These are phyloP conservation scores for Amitus sp. DNA, from an alignment of 2,888 invertebrate species.

Conservation along the genomic window DNA sequence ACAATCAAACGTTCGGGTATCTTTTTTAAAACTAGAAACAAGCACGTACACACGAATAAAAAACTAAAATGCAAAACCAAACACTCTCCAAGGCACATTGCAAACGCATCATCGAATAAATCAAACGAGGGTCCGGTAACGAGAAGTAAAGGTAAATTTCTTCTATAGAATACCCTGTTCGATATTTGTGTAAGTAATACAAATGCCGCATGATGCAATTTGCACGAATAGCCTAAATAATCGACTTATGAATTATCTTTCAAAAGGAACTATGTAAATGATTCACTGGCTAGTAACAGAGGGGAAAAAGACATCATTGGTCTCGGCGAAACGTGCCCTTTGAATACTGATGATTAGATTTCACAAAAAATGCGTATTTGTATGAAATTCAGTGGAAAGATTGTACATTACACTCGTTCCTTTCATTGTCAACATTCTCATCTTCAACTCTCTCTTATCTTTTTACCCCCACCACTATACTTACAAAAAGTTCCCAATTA, in stretches of 20 bases:
- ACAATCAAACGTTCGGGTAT: background rate
- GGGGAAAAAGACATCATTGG: background rate
- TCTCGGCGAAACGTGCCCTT: background rate
- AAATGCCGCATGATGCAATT: constrained; percentile 5
- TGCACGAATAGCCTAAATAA: background rate
- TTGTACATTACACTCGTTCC: too few species aligned
- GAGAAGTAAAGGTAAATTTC: constrained; percentile 14
- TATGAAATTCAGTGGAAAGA: background rate
- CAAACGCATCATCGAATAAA: too few species aligned
- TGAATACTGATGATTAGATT: background rate
- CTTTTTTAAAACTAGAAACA: constrained; percentile 1
- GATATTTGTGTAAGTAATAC: constrained; percentile 23
- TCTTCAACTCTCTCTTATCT: too few species aligned
- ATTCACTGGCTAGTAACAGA: background rate
- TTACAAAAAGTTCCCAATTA: too few species aligned
- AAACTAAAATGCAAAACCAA: background rate
- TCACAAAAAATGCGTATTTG: background rate
- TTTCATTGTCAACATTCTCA: too few species aligned
- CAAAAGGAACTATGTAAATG: background rate
- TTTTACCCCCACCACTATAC: too few species aligned
- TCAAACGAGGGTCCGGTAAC: too few species aligned
- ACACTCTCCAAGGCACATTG: background rate
- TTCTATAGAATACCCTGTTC: constrained; percentile 28
- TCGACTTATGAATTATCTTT: background rate
- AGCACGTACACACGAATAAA: background rate